Conservation (phyloP, 2,888 invertebrate species). For the Stegophylla sp. region DNA sequence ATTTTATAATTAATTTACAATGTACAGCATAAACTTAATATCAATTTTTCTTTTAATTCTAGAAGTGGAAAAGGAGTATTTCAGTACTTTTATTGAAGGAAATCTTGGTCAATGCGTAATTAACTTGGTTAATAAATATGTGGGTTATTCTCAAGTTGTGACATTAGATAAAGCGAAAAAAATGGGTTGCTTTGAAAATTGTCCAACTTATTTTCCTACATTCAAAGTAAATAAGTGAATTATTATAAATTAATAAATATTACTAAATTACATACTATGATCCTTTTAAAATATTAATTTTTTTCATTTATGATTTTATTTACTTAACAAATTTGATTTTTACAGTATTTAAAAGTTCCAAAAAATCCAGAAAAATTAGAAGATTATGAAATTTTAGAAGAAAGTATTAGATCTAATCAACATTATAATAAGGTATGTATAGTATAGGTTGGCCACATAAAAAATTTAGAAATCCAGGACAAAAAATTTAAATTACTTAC, state of each 20-base stretch:
- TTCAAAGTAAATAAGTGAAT: not conserved
- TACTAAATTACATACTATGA: too few relatives aligned
- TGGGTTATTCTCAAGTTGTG: slow-evolving; percentile 51
- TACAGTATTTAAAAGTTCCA: too few relatives aligned
- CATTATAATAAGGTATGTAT: not conserved
- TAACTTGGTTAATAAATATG: slow-evolving; percentile 31
- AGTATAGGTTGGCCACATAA: too few relatives aligned
- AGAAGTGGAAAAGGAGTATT: slow-evolving; percentile 62
- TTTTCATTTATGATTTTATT: too few relatives aligned
- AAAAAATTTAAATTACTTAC: too few relatives aligned
- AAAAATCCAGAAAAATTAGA: slow-evolving; percentile 1
- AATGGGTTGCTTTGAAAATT: slow-evolving; percentile 50
- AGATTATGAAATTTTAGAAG: slow-evolving; percentile 10
- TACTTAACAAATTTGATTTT: too few relatives aligned
- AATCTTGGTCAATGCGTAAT: slow-evolving; percentile 39
- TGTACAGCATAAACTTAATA: too few relatives aligned
- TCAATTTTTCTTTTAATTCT: slow-evolving; percentile 18
- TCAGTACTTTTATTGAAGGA: slow-evolving; percentile 51
- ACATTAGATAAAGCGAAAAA: slow-evolving; percentile 52
- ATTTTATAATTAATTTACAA: not conserved
- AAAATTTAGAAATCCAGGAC: too few relatives aligned
- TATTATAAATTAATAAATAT: not conserved
- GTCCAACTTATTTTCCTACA: slow-evolving; percentile 16
- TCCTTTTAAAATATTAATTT: too few relatives aligned
- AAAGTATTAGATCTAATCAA: not conserved